Conservation (phyloP, 2,888 invertebrate species). For the Cataglyphis altisquamis region DNA sequence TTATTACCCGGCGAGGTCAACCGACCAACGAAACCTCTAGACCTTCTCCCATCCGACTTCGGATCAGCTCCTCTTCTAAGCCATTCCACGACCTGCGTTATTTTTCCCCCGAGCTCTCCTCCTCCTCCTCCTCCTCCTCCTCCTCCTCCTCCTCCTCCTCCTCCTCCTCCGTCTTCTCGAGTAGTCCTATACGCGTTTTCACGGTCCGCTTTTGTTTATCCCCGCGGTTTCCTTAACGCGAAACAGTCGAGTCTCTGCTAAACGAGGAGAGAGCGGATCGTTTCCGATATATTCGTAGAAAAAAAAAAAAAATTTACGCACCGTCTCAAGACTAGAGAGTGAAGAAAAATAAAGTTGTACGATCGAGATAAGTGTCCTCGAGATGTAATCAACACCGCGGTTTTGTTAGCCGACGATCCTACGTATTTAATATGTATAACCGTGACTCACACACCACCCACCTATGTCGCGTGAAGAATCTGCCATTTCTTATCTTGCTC, state of each 20-base stretch:
- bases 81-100: constrained; percentile 74
- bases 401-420: constrained; percentile 37
- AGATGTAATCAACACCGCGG: constrained; percentile 46
- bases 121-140: neutral
- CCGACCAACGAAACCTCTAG: constrained; percentile 72
- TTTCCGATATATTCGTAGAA: neutral
- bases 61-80: constrained; percentile 72
- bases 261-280: neutral
- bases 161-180: neutral
- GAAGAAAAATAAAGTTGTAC: neutral
- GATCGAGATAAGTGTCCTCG: constrained; percentile 33
- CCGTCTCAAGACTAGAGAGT: neutral
- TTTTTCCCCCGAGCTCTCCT: constrained; percentile 71
- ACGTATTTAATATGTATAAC: constrained; percentile 69
- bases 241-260: neutral
- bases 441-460: constrained; percentile 63
- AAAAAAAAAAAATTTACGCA: neutral
- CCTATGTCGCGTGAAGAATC: constrained; percentile 69
- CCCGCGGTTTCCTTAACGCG: constrained; percentile 34
- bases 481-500: constrained; percentile 72
- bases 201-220: constrained; percentile 52
- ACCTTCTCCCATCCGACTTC: constrained; percentile 70
- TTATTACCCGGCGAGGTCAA: constrained; percentile 86
- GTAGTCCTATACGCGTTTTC: constrained; percentile 40
- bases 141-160: constrained; percentile 24